These are phyloP conservation scores for Silurus meridionalis DNA, from an alignment of 2,113 vertebrate species.

Conservation along the genomic window DNA sequence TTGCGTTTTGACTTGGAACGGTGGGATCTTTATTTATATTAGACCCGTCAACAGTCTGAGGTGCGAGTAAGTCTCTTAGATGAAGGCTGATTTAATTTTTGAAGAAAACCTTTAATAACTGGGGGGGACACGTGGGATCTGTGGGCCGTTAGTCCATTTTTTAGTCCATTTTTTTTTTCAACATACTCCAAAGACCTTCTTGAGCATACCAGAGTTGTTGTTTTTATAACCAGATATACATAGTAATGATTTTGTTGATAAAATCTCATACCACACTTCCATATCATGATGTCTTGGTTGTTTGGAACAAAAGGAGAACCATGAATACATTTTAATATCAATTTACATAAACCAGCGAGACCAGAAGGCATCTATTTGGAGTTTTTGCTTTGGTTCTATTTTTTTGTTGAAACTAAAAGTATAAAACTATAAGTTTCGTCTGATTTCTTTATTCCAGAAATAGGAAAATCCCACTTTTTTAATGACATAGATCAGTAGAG, in stretches of 20 bases:
- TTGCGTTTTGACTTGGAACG: neutral
- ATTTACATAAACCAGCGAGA: neutral
- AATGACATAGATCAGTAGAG: slow-evolving; percentile 3
- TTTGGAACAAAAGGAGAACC: neutral
- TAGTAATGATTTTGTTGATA: neutral
- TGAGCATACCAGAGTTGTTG: no score
- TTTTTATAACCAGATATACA: no score
- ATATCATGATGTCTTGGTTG: neutral
- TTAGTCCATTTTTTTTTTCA: no score
- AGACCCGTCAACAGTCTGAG: neutral
- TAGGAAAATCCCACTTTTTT: slow-evolving; percentile 16
- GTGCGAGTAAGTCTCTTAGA: neutral
- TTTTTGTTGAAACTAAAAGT: neutral
- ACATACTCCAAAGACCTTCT: no score
- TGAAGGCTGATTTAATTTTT: neutral
- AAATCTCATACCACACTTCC: neutral
- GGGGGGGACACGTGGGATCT: neutral
- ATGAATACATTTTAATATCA: neutral
- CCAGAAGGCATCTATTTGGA: neutral
- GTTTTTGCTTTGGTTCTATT: no score
- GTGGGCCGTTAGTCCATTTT: no score
- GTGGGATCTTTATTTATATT: neutral
- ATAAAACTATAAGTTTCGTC: neutral
- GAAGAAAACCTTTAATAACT: neutral
- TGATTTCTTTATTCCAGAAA: slow-evolving; percentile 4